Evolutionary conservation across 2,113 vertebrate genomes (phyloP).

Genomic region (Hystrix cristata): DNA sequence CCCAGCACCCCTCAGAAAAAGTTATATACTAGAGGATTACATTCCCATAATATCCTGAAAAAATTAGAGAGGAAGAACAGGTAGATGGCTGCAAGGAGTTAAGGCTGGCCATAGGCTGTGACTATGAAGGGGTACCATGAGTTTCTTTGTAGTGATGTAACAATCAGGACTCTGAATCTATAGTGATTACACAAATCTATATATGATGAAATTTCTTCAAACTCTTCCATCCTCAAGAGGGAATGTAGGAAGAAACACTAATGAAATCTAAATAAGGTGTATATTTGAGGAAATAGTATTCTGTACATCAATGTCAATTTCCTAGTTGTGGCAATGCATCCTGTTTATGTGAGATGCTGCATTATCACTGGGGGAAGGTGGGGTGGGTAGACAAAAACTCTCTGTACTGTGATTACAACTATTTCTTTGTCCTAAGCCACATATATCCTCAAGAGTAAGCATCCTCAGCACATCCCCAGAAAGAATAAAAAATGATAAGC

Average conservation of each 20-base stretch:
- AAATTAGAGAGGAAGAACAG: not conserved
- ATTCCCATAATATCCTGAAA: not conserved
- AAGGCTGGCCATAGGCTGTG: not conserved
- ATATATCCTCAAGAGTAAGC: not conserved
- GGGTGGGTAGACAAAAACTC: not conserved
- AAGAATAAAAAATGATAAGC: not conserved
- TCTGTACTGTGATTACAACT: not conserved
- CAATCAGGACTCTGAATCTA: not conserved
- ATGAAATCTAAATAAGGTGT: not conserved
- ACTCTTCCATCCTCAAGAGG: not conserved
- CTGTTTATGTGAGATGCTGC: not conserved
- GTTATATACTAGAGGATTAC: not conserved
- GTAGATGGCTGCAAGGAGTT: not conserved
- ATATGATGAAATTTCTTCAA: not conserved
- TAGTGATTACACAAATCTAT: not conserved
- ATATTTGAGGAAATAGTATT: not conserved
- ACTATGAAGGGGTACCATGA: not conserved
- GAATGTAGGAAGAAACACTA: not conserved
- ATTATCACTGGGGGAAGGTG: not conserved
- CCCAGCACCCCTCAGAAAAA: not conserved
- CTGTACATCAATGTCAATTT: not conserved
- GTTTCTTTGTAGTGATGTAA: not conserved
- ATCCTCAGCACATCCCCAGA: not conserved
- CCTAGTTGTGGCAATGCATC: not conserved
- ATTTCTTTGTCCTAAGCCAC: not conserved